These are phyloP conservation scores for Numenius phaeopus DNA, from an alignment of 2,797 vertebrate genomes.

Conservation along the genomic window DNA sequence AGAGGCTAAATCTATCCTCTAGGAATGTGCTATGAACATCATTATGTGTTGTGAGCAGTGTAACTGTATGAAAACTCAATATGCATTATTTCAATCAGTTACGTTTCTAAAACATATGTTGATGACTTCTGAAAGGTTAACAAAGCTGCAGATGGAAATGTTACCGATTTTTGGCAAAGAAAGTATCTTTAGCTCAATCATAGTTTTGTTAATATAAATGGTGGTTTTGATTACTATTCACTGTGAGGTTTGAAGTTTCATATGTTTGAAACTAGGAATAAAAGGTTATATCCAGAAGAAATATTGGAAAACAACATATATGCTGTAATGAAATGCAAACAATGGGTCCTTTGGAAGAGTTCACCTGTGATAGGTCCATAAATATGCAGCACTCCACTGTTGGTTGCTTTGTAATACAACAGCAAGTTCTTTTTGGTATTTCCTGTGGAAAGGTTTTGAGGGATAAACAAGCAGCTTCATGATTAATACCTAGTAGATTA, in stretches of 20 bases:
- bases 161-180: background rate
- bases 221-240: background rate
- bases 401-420: background rate
- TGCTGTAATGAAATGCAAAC: background rate
- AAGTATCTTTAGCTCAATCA: background rate
- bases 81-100: background rate
- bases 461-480: background rate
- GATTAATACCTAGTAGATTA: background rate
- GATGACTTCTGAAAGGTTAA: background rate
- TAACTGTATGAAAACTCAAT: background rate
- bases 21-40: background rate
- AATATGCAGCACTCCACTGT: background rate
- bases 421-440: background rate
- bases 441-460: background rate
- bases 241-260: background rate
- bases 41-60: background rate
- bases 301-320: background rate
- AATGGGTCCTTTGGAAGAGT: background rate
- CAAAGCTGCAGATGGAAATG: background rate
- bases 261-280: background rate
- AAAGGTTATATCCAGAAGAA: background rate
- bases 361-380: background rate
- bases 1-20: background rate
- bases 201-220: background rate
- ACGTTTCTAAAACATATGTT: background rate